phyloP scores from a whole-genome alignment of 2,113 vertebrate genomes.

The Tragulus kanchil region DNA sequence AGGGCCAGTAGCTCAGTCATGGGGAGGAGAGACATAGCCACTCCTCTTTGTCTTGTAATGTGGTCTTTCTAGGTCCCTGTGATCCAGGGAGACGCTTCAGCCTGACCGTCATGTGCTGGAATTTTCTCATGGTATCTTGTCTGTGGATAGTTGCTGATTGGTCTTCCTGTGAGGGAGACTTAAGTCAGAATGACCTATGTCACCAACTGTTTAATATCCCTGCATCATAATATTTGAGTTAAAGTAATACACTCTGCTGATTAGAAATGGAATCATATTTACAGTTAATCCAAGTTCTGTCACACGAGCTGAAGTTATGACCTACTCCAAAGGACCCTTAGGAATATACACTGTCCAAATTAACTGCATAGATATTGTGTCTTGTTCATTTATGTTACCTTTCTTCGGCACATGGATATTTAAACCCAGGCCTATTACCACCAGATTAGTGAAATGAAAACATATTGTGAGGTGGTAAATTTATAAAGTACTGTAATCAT shows the following conservation, averaged over 20 bases:
- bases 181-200: not conserved
- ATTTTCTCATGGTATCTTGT: not conserved
- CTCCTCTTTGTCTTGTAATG: not conserved
- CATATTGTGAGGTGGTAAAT: not conserved
- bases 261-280: conserved; percentile 11
- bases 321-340: not conserved
- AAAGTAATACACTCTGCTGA: not conserved
- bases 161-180: not conserved
- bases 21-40: not conserved
- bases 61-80: not conserved
- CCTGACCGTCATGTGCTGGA: not conserved
- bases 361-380: not conserved
- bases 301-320: not conserved
- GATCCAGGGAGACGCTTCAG: not conserved
- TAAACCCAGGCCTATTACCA: not conserved
- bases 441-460: not conserved
- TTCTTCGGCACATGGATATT: not conserved
- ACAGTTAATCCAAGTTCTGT: not conserved
- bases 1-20: not conserved
- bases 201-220: not conserved
- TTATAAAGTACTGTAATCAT: not conserved
- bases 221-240: not conserved
- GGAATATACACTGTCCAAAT: not conserved
- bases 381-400: not conserved
- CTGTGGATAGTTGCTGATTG: not conserved